A percentile compares a stretch with the other conserved stretches of the same genome.
Evolutionary conservation across 2,113 vertebrate genomes (phyloP).

Genomic region (Corythoichthys intestinalis): DNA sequence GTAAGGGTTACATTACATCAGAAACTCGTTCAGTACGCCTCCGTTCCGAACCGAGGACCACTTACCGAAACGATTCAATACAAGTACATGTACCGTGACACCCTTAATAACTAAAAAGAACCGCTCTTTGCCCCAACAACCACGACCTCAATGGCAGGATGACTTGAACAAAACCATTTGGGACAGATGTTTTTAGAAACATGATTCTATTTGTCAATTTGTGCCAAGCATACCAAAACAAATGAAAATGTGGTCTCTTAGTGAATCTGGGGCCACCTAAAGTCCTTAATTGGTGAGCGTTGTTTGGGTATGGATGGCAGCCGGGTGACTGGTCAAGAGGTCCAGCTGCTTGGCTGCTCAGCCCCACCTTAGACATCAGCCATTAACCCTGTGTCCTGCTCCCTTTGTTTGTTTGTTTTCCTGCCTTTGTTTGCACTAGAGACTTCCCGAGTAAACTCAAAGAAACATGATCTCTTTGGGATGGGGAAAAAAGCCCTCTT

Average conservation of each 20-base stretch:
- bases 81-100: neutral
- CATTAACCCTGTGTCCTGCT: constrained; percentile 24
- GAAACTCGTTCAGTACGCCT: too few relatives aligned
- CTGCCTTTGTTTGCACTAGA: constrained; percentile 62
- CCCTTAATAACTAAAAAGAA: neutral
- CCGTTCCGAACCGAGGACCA: too few relatives aligned
- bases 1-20: too few relatives aligned
- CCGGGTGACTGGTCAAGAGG: constrained; percentile 48
- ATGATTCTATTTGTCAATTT: constrained; percentile 52
- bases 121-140: neutral
- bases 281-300: constrained; percentile 43
- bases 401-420: constrained; percentile 66
- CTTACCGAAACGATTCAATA: too few relatives aligned
- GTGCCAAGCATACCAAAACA: constrained; percentile 46
- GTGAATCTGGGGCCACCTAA: constrained; percentile 22
- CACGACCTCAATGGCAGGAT: neutral
- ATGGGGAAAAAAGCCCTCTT: constrained; percentile 15
- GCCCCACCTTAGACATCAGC: constrained; percentile 24
- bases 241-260: constrained; percentile 29
- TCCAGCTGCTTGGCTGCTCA: constrained; percentile 35
- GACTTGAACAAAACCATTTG: too few relatives aligned
- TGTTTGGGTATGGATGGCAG: constrained; percentile 44
- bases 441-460: constrained; percentile 62
- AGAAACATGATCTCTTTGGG: constrained; percentile 32
- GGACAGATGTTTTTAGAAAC: constrained; percentile 62